Evolutionary conservation across 2,888 invertebrate species (phyloP), one percentile per base, ranked within the genome.

Genomic region (Acanthopleura granulata): DNA sequence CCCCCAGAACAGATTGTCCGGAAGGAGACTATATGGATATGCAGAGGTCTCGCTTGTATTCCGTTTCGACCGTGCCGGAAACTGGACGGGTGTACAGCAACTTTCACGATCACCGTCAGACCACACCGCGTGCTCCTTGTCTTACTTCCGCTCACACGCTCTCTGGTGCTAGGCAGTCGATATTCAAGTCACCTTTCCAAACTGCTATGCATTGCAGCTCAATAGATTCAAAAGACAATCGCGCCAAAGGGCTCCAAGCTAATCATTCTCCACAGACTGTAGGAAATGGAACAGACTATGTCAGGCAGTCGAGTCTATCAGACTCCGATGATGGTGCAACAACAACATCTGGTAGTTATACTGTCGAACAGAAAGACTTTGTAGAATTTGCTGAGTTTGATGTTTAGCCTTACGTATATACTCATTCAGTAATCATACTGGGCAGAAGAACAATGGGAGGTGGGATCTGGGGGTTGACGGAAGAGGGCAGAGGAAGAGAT

Each of bases 341-440:
- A 25, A 71, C 71, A 22, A 71, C 71, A 71, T 71, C 71, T 16
- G 71, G 71, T 4, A 71, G 71, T 49, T 71, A 71, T 49, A 22
- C 49, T 49, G 71, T 71, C 22, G 50, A 40, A 12, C 30, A 14
- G 29, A 15, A 22, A 22, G 62, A 66, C 29, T 66, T 66, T 27
- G 66, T 27, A 66, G 66, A 66, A 66, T 66, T 6, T 27, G 66
- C 18, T 22, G 66, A 66, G 27, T 16, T 25, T 66, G 66, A 57
- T n/a, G 57, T 57, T 57, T 57, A 57, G 22, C 22, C 3, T 12
- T 22, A 3, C 6, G 6, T 57, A 22, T 57, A 12, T 57, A 12
- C 12, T 6, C 12, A 22, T 57, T n/a, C 12, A 57, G 3, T 40
- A 40, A 40, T 40, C 9, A 40, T 40, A 3, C 3, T 40, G 40